Evolutionary conservation across 2,113 vertebrate genomes (phyloP), one percentile per base, ranked within the genome.

Genomic region (Octodon degus): DNA sequence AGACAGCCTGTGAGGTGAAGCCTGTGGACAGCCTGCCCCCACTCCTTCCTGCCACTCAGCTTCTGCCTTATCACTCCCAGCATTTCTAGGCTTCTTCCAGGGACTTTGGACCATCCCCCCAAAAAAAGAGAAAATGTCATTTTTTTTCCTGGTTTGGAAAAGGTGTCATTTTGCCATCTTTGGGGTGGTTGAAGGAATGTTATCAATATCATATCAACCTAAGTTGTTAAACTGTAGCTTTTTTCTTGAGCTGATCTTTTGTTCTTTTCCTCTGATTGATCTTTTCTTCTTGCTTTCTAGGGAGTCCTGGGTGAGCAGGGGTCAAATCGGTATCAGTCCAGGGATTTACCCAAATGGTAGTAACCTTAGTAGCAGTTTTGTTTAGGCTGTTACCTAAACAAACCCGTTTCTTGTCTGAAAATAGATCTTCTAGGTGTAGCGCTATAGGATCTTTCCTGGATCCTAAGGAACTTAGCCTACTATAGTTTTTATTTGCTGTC

Each of bases 211-310:
- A 19, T 76, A 84, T 72, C 12, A n/a, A 5, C 55, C 40, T 85
- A 9, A 63, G 32, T 93, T 83, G 83, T 5, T 55, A 50, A 93
- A 74, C 25, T 89, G 80, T 92, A 34, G 19, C 43, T 76, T 80
- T 86, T 86, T 94, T 88, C 53, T 70, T 77, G 40, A 83, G 24
- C 40, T 84, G 24, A 12, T 79, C 53, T 91, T 89, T 68, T 72
- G 50, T 62, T 34, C 3, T 86, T 86, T 90, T 90, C 60, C 32
- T n/a, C 90, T 91, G 90, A 80, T 34, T 67, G 25, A 90, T 94
- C 50, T 70, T 74, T 96, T 85, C 43, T 91, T 14, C 22, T 90
- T 77, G n/a, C 53, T 90, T 92, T 94, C 25, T 53, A 70, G 55
- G 89, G 53, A 19, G 0, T 5, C 24, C 10, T 55, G 82, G 81